A percentile compares a stretch with the other conserved stretches of the same genome.
Conservation (phyloP, 1,140 invertebrate species). For the Drosophila carrolli region DNA sequence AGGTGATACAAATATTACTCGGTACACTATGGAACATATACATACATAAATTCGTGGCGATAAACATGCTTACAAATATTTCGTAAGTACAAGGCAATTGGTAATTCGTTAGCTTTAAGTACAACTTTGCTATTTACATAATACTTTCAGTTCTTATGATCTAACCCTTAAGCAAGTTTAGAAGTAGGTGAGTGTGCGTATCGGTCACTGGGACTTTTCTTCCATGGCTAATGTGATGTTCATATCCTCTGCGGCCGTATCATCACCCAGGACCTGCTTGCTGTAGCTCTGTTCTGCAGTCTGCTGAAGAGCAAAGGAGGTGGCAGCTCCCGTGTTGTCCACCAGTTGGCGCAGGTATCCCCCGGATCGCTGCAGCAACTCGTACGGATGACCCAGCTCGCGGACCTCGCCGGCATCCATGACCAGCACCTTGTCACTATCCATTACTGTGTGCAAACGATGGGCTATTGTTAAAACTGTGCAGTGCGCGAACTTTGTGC, state of each 20-base stretch:
- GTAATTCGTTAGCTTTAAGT: slow-evolving; percentile 58
- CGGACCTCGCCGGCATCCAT: slow-evolving; percentile 88
- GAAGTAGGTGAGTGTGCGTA: slow-evolving; percentile 1
- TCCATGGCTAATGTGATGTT: slow-evolving; percentile 53
- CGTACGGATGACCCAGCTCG: slow-evolving; percentile 90
- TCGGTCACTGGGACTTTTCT: slow-evolving; percentile 42
- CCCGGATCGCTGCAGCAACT: slow-evolving; percentile 86
- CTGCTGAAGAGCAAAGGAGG: slow-evolving; percentile 80
- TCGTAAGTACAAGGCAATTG: slow-evolving; percentile 57
- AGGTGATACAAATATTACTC: slow-evolving; percentile 25
- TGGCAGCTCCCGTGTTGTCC: slow-evolving; percentile 85
- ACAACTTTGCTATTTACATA: slow-evolving; percentile 63
- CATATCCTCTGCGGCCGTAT: slow-evolving; percentile 43
- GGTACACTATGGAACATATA: slow-evolving; percentile 37
- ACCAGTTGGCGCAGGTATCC: slow-evolving; percentile 86
- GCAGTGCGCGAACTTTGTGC: slow-evolving; percentile 88
- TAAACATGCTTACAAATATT: slow-evolving; percentile 51
- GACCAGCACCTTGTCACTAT: slow-evolving; percentile 90
- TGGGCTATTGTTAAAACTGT: slow-evolving; percentile 95
- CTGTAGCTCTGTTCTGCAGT: slow-evolving; percentile 77
- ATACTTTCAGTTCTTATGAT: slow-evolving; percentile 71
- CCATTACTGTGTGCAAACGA: slow-evolving; percentile 92
- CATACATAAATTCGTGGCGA: slow-evolving; percentile 66
- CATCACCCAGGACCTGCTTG: slow-evolving; percentile 48
- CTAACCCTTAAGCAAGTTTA: slow-evolving; percentile 26